These are phyloP conservation scores for Acleris sparsana DNA, from an alignment of 2,888 invertebrate species.

Conservation along the genomic window DNA sequence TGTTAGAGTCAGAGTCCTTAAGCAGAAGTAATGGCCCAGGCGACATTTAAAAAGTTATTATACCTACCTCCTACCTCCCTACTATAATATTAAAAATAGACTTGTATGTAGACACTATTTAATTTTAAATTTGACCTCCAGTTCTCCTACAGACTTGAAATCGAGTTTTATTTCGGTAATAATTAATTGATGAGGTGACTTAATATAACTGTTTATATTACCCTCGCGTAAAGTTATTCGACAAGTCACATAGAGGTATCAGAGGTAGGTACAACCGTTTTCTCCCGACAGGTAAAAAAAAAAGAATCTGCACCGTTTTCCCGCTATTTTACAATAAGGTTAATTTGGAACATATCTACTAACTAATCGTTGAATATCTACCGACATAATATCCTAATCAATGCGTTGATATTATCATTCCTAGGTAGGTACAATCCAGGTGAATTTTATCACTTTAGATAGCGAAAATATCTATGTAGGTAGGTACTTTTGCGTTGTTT, in stretches of 20 bases:
- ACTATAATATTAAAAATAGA: not conserved
- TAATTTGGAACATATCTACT: too few species aligned
- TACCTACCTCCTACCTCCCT: not conserved
- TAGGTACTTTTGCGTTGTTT: slow-evolving; percentile 1
- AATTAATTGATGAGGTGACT: slow-evolving; percentile 26
- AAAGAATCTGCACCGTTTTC: too few species aligned
- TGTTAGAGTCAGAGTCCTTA: slow-evolving; percentile 6
- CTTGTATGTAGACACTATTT: not conserved
- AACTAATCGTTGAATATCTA: not conserved
- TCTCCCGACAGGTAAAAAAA: too few species aligned
- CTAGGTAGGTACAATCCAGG: not conserved
- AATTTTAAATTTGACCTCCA: slow-evolving; percentile 25
- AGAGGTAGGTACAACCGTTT: too few species aligned
- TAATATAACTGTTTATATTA: not conserved
- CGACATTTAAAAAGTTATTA: slow-evolving; percentile 13
- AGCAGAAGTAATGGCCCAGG: slow-evolving; percentile 14
- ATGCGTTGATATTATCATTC: not conserved
- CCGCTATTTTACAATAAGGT: too few species aligned
- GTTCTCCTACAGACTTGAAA: slow-evolving; percentile 26
- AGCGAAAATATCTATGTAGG: not conserved
- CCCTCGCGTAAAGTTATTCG: not conserved
- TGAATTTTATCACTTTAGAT: slow-evolving; percentile 6
- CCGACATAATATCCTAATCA: slow-evolving; percentile 1
- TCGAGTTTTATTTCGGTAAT: slow-evolving; percentile 19
- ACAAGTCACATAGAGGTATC: not conserved